Conservation (phyloP, 2,113 vertebrate species). For the Gymnobelideus leadbeateri region DNA sequence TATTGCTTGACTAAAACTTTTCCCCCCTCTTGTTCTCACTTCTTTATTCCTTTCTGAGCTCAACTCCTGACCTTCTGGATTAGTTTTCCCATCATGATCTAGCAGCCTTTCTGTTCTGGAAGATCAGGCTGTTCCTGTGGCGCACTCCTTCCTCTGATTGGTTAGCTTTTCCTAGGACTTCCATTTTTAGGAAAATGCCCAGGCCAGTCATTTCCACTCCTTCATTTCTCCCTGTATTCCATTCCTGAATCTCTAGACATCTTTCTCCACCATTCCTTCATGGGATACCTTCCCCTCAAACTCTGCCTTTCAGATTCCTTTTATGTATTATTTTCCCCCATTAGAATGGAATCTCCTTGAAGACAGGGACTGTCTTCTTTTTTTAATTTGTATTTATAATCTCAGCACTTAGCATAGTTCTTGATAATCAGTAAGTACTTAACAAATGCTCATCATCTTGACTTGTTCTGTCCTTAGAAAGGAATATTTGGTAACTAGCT, state of each 20-base stretch:
- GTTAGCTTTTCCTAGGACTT: background rate
- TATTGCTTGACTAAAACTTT: background rate
- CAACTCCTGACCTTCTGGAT: background rate
- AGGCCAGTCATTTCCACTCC: background rate
- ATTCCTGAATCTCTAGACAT: background rate
- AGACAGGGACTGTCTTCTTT: background rate
- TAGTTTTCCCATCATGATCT: background rate
- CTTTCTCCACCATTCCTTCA: background rate
- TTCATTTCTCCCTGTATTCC: background rate
- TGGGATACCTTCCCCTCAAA: background rate
- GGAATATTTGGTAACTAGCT: background rate
- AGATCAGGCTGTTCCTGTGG: background rate
- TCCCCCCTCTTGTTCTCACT: background rate
- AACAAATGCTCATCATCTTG: background rate
- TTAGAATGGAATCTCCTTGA: background rate
- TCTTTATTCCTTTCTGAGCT: background rate
- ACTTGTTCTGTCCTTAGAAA: background rate
- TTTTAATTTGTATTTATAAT: background rate
- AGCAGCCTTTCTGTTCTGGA: background rate
- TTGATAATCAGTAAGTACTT: background rate
- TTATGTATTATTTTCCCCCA: background rate
- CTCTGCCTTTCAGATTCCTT: background rate
- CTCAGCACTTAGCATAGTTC: background rate
- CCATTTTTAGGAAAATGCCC: background rate
- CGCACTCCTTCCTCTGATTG: background rate